Evolutionary conservation across 2,888 invertebrate species (phyloP).

Genomic region (Scaptomyza polygonia): DNA sequence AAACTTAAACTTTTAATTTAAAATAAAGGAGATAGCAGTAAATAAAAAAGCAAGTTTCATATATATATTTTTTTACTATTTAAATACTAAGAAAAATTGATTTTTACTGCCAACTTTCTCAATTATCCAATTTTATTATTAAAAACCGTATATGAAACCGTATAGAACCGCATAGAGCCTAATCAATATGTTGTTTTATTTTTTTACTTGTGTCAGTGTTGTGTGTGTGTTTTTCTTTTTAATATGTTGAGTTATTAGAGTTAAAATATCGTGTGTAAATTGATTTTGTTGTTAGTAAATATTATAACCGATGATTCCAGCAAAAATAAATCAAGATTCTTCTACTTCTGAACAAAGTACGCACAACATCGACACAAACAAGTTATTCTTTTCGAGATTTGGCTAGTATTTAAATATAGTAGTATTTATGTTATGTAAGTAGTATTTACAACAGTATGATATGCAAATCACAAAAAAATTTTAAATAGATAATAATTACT

Average conservation of each 20-base stretch:
- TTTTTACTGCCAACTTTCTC: background rate
- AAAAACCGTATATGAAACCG: too few relatives aligned
- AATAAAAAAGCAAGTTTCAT: background rate
- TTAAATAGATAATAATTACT: conserved; percentile 20
- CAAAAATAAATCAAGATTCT: conserved; percentile 2
- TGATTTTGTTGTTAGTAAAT: conserved; percentile 9
- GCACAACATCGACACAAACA: conserved; percentile 67
- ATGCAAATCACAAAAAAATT: conserved; percentile 20
- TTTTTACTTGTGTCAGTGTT: conserved; percentile 32
- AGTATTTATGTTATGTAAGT: conserved; percentile 35
- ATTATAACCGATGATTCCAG: conserved; percentile 22
- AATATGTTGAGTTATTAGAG: conserved; percentile 1
- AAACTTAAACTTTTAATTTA: conserved; percentile 14
- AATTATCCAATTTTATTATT: background rate
- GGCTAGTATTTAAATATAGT: conserved; percentile 11
- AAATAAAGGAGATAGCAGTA: conserved; percentile 24
- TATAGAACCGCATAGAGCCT: too few relatives aligned
- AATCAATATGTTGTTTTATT: too few relatives aligned
- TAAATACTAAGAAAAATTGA: conserved; percentile 1
- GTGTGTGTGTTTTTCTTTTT: conserved; percentile 6
- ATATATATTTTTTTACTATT: background rate
- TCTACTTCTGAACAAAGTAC: conserved; percentile 47
- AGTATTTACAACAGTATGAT: conserved; percentile 37
- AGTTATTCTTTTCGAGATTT: conserved; percentile 15
- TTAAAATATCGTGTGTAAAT: background rate